These are phyloP conservation scores for Litoditis marina DNA, from an alignment of 2,888 invertebrate genomes.

Conservation along the genomic window DNA sequence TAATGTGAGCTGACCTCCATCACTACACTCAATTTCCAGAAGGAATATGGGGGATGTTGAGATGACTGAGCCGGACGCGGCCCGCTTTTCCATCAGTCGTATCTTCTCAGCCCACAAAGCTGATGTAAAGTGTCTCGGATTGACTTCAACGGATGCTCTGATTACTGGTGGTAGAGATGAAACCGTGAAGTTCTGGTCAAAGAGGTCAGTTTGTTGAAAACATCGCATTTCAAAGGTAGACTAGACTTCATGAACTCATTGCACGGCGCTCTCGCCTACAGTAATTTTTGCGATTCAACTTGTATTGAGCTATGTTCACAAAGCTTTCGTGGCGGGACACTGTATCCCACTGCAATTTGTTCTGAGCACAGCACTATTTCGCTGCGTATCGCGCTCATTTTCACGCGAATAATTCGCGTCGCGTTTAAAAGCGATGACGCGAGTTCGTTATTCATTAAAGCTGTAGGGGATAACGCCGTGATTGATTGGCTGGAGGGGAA, in stretches of 20 bases:
- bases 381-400: too few species aligned
- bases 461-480: constrained; percentile 23
- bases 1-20: too few species aligned
- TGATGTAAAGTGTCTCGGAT: constrained; percentile 31
- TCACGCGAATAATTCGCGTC: too few species aligned
- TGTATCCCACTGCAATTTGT: too few species aligned
- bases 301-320: too few species aligned
- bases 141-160: constrained; percentile 28
- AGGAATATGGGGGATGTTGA: constrained; percentile 10
- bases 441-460: constrained; percentile 21
- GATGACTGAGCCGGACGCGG: constrained; percentile 6
- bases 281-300: not conserved
- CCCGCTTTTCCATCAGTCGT: constrained; percentile 21
- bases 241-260: constrained; percentile 6
- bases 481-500: too few species aligned
- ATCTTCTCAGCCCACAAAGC: constrained; percentile 33
- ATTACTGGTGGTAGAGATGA: constrained; percentile 51
- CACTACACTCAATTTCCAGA: too few species aligned
- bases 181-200: constrained; percentile 38
- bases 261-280: not conserved
- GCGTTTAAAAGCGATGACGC: too few species aligned
- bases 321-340: too few species aligned
- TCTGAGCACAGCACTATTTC: too few species aligned
- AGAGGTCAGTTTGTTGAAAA: constrained; percentile 26
- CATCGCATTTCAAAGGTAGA: not conserved